A percentile compares a stretch with the other conserved stretches of the same genome.
Evolutionary conservation across 2,113 vertebrate genomes (phyloP).

Genomic region (Dipodomys merriami): DNA sequence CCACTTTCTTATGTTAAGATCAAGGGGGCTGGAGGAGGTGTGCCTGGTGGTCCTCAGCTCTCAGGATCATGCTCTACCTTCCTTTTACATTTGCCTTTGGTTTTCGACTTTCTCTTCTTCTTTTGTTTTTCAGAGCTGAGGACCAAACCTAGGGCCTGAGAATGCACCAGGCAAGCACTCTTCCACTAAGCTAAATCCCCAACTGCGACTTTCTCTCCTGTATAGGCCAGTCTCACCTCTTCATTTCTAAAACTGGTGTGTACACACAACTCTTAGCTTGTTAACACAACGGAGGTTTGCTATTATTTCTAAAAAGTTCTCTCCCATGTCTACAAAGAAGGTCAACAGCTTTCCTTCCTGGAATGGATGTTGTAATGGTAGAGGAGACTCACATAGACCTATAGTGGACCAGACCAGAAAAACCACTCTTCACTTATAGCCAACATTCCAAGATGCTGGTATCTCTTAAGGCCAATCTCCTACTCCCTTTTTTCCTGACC

Average conservation of each 20-base stretch:
- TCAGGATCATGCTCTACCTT: not conserved
- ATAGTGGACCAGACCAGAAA: not conserved
- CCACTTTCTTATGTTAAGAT: not conserved
- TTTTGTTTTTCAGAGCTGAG: too few relatives aligned
- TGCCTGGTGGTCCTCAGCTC: not conserved
- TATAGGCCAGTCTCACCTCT: not conserved
- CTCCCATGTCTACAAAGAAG: not conserved
- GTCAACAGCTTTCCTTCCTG: not conserved
- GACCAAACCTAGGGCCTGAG: too few relatives aligned
- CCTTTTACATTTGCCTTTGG: not conserved
- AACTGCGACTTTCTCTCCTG: not conserved
- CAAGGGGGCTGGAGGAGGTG: not conserved
- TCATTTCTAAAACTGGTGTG: not conserved
- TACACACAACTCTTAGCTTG: not conserved
- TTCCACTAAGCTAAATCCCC: too few relatives aligned
- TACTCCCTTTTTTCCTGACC: constrained; percentile 51
- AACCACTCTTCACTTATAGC: not conserved
- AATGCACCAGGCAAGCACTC: too few relatives aligned
- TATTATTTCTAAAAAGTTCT: not conserved
- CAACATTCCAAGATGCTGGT: not conserved
- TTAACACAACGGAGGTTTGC: not conserved
- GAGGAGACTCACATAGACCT: not conserved
- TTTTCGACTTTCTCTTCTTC: not conserved
- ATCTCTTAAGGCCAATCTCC: constrained; percentile 7
- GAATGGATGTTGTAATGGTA: not conserved